Conservation (phyloP, 2,797 vertebrate species). For the Argentina silus region DNA sequence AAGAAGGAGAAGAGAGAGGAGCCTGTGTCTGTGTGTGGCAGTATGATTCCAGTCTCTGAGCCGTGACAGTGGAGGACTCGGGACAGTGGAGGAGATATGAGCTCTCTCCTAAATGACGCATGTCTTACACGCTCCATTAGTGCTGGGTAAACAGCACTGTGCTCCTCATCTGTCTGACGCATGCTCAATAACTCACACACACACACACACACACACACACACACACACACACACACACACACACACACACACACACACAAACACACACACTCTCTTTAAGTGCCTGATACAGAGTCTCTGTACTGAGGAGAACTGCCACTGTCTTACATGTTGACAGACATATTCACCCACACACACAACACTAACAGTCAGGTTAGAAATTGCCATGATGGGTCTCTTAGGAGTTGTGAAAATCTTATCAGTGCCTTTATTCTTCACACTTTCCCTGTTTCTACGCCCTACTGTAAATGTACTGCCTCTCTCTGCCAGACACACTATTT, state of each 20-base stretch:
- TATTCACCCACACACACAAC: too few relatives aligned
- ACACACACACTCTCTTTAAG: constrained; percentile 6
- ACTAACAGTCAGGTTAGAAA: not conserved
- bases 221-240: constrained; percentile 4
- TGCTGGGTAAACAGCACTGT: constrained; percentile 23
- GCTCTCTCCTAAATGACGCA: constrained; percentile 52
- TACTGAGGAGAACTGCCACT: not conserved
- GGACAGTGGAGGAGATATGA: constrained; percentile 23
- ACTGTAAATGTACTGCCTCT: constrained; percentile 5
- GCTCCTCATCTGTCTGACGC: not conserved
- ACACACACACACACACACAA: constrained; percentile 7
- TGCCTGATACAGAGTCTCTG: not conserved
- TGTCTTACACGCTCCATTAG: constrained; percentile 46
- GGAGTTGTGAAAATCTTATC: constrained; percentile 12
- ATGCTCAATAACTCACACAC: not conserved
- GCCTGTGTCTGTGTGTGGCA: not conserved
- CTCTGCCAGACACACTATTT: constrained; percentile 3
- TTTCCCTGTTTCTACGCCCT: not conserved
- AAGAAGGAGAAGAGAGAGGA: too few relatives aligned
- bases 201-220: constrained; percentile 15
- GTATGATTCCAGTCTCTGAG: constrained; percentile 28
- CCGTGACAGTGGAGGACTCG: constrained; percentile 33
- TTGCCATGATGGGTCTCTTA: not conserved
- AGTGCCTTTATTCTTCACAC: constrained; percentile 14
- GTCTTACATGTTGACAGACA: not conserved